phyloP scores from a whole-genome alignment of 2,888 invertebrate species.

The Listrodromus nycthemerus region DNA sequence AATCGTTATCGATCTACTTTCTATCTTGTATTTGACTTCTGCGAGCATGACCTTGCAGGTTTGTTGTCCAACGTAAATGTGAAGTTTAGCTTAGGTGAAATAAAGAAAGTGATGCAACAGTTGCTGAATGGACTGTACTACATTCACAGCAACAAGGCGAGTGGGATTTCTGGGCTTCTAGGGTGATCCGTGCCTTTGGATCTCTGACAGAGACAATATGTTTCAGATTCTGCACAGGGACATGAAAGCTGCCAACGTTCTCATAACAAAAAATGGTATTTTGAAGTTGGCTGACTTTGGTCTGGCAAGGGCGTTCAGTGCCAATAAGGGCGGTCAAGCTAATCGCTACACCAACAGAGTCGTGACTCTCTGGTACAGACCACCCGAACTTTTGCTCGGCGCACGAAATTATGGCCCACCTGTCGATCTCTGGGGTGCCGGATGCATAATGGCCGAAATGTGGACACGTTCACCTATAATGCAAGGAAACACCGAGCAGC shows the following conservation, averaged over 20 bases:
- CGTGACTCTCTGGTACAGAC: slow-evolving; percentile 97
- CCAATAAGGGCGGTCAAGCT: slow-evolving; percentile 93
- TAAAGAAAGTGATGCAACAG: slow-evolving; percentile 97
- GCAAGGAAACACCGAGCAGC: slow-evolving; percentile 98
- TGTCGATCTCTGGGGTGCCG: slow-evolving; percentile 98
- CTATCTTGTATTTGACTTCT: slow-evolving; percentile 99
- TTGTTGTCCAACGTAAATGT: slow-evolving; percentile 97
- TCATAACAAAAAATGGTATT: slow-evolving; percentile 97
- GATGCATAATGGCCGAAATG: slow-evolving; percentile 99
- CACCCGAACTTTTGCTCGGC: slow-evolving; percentile 90
- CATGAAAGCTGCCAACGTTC: slow-evolving; percentile 99
- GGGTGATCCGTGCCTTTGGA: neutral
- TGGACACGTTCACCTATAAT: slow-evolving; percentile 98
- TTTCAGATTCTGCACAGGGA: slow-evolving; percentile 94
- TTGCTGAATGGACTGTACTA: slow-evolving; percentile 96
- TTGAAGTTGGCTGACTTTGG: slow-evolving; percentile 99
- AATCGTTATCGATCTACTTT: slow-evolving; percentile 95
- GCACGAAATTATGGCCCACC: slow-evolving; percentile 98
- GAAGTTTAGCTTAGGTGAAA: slow-evolving; percentile 98
- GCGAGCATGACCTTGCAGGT: slow-evolving; percentile 99
- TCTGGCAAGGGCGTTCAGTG: slow-evolving; percentile 96
- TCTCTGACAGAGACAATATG: neutral
- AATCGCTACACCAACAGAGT: slow-evolving; percentile 98
- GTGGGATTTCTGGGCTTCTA: slow-evolving; percentile 27
- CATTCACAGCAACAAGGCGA: slow-evolving; percentile 96